Percentiles rank a stretch among this genome's conserved stretches.
Conservation (phyloP, 2,113 vertebrate genomes). For the Brachypodius melanocephalos region DNA sequence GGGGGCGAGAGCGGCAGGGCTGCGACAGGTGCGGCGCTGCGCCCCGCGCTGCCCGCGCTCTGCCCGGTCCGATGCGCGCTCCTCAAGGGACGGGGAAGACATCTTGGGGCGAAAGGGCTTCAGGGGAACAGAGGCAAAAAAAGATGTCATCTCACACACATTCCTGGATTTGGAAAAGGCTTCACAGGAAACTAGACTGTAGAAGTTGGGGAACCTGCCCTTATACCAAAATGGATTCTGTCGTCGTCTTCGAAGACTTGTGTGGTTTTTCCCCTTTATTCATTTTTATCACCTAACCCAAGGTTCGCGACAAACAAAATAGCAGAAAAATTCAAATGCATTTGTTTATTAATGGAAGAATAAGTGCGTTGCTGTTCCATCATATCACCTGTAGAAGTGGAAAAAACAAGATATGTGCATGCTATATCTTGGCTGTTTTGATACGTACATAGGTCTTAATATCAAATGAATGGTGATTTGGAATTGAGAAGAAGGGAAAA, state of each 20-base stretch:
- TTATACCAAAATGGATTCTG: not conserved
- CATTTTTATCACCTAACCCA: not conserved
- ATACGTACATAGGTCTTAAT: accelerated
- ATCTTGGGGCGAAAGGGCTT: not conserved
- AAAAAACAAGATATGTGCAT: not conserved
- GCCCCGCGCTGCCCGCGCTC: not conserved
- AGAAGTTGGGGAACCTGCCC: not conserved
- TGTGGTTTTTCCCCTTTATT: not conserved
- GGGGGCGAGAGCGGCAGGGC: not conserved
- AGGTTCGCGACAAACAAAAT: not conserved
- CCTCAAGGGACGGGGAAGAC: not conserved
- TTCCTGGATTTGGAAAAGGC: not conserved
- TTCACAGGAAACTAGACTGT: not conserved
- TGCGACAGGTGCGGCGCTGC: not conserved
- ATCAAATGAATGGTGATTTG: not conserved
- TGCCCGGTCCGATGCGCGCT: accelerated
- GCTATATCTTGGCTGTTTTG: not conserved
- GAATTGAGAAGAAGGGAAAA: not conserved
- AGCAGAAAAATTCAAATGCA: not conserved
- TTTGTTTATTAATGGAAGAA: not conserved
- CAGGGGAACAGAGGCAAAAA: not conserved
- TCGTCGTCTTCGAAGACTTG: not conserved
- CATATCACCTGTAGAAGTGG: not conserved
- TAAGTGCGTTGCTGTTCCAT: not conserved
- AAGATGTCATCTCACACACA: accelerated